Evolutionary conservation across 2,888 invertebrate genomes (phyloP).

Genomic region (Lasioglossum villosulum): DNA sequence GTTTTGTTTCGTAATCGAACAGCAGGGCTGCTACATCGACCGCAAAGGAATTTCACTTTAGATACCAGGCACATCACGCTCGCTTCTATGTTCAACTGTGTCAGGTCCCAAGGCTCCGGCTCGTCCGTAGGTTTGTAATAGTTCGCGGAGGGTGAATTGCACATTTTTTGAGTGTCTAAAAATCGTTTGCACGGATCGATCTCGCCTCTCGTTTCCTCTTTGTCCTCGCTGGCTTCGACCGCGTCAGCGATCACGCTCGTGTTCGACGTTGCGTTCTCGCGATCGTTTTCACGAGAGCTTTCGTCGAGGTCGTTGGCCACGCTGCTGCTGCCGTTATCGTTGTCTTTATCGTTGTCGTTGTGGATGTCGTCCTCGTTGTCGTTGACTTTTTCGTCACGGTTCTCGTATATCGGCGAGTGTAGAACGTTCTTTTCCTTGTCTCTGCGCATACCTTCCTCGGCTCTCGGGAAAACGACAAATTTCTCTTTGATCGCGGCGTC

Average conservation of each 20-base stretch:
- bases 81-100: constrained; percentile 94
- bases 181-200: constrained; percentile 83
- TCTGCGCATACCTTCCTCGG: constrained; percentile 84
- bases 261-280: neutral
- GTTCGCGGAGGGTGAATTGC: constrained; percentile 90
- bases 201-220: constrained; percentile 79
- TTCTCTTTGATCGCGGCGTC: constrained; percentile 83
- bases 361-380: neutral
- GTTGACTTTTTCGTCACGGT: neutral
- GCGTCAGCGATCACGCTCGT: neutral
- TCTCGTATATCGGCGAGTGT: neutral
- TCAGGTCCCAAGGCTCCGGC: constrained; percentile 94
- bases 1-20: constrained; percentile 87
- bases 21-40: constrained; percentile 90
- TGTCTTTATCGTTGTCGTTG: neutral
- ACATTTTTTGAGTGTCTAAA: constrained; percentile 86
- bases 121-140: constrained; percentile 92
- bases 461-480: constrained; percentile 87
- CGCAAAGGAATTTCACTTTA: constrained; percentile 92
- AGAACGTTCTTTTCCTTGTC: constrained; percentile 34
- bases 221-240: constrained; percentile 69
- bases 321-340: neutral
- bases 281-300: constrained; percentile 71
- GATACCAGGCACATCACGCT: constrained; percentile 94
- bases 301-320: neutral